Percentiles rank a stretch among this genome's conserved stretches.
Conservation (phyloP, 2,797 vertebrate species). For the Melanotaenia boesemani region DNA sequence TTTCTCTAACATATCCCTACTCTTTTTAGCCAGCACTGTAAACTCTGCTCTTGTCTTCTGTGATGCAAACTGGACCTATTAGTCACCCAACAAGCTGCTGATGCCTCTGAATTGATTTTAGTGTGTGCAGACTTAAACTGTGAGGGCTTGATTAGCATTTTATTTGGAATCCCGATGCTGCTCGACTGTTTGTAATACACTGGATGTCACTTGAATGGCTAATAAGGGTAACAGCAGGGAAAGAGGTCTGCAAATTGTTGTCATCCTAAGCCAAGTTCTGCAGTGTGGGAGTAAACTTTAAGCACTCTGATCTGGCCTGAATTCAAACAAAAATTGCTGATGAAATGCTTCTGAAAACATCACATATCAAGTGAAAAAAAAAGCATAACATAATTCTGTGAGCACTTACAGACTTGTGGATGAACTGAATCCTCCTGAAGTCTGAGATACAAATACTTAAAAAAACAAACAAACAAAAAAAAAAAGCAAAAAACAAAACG, state of each 20-base stretch:
- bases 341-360: conserved; percentile 24
- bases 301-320: conserved; percentile 21
- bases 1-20: neutral
- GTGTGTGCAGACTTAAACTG: conserved; percentile 49
- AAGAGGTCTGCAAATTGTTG: conserved; percentile 35
- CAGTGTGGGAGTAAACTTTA: conserved; percentile 24
- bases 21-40: conserved; percentile 23
- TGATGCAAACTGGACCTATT: conserved; percentile 32
- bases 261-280: conserved; percentile 24
- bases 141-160: conserved; percentile 67
- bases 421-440: conserved; percentile 47
- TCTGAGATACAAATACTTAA: conserved; percentile 38
- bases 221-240: conserved; percentile 40
- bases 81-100: conserved; percentile 54
- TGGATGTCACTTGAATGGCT: conserved; percentile 47
- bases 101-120: conserved; percentile 59
- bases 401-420: conserved; percentile 47
- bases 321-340: conserved; percentile 30
- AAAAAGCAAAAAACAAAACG: neutral
- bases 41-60: conserved; percentile 19
- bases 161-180: conserved; percentile 63
- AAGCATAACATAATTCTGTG: conserved; percentile 23
- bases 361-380: conserved; percentile 20
- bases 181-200: conserved; percentile 49
- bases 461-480: conserved; percentile 4